phyloP scores from a whole-genome alignment of 2,113 vertebrate species.

The Electrona antarctica region DNA sequence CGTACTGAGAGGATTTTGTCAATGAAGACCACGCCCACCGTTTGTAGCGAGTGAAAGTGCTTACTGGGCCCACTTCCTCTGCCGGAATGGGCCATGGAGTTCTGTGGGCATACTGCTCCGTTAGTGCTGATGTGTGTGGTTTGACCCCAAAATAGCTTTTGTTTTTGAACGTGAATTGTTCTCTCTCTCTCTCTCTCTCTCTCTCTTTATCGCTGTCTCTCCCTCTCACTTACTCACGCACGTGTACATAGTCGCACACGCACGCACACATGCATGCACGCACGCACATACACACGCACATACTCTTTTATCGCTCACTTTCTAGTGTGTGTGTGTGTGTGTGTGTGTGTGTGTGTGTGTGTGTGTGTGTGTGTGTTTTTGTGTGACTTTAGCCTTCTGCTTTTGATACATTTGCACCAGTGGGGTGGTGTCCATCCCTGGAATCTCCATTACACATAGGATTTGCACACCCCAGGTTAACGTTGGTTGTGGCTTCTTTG shows the following conservation, averaged over 20 bases:
- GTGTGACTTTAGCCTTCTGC: no score
- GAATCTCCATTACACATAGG: no score
- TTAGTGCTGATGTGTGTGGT: conserved; percentile 60
- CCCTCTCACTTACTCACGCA: no score
- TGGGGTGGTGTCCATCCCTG: no score
- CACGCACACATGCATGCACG: no score
- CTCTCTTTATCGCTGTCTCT: no score
- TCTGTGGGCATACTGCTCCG: conserved; percentile 46
- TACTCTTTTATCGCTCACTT: conserved; percentile 17
- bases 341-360: conserved; percentile 16
- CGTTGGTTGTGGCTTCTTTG: no score
- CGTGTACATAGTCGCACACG: no score
- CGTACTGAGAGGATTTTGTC: conserved; percentile 46
- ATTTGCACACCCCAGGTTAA: no score
- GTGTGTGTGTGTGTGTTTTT: conserved; percentile 14
- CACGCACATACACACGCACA: conserved; percentile 26
- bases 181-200: no score
- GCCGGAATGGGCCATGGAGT: conserved; percentile 31
- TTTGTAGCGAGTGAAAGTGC: conserved; percentile 37
- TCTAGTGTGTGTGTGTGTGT: conserved; percentile 33
- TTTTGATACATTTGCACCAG: no score
- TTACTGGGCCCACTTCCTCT: conserved; percentile 42
- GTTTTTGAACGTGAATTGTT: conserved; percentile 63
- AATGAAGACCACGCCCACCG: conserved; percentile 7
- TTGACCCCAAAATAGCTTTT: conserved; percentile 67